Evolutionary conservation across 2,888 invertebrate genomes (phyloP).

Genomic region (Mythimna vitellina): DNA sequence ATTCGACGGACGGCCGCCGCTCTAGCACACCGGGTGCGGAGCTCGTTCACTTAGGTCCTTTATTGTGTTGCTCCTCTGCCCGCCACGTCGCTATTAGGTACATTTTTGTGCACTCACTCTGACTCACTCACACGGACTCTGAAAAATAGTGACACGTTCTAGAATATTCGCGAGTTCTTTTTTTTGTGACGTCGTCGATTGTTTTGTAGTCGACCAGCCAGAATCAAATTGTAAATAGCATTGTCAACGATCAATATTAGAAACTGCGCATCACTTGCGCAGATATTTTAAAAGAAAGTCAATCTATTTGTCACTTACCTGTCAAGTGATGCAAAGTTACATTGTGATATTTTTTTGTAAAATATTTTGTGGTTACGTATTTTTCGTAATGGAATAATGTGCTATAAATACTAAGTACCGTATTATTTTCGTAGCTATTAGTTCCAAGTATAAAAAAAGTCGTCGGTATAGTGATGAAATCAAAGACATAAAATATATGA

Average conservation of each 20-base stretch:
- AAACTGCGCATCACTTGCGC: slow-evolving; percentile 56
- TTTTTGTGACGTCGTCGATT: slow-evolving; percentile 64
- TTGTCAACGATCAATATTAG: slow-evolving; percentile 21
- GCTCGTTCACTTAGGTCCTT: slow-evolving; percentile 35
- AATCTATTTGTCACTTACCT: slow-evolving; percentile 4
- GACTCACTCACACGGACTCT: slow-evolving; percentile 20
- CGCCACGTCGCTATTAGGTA: slow-evolving; percentile 49
- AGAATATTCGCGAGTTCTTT: slow-evolving; percentile 58
- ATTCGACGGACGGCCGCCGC: slow-evolving; percentile 71
- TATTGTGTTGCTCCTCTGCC: slow-evolving; percentile 34
- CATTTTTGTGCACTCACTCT: slow-evolving; percentile 39
- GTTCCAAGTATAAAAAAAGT: not conserved
- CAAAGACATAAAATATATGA: no score
- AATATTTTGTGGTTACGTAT: slow-evolving; percentile 19
- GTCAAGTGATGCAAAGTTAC: slow-evolving; percentile 39
- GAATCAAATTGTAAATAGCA: slow-evolving; percentile 25
- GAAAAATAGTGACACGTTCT: slow-evolving; percentile 49
- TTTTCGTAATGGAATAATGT: not conserved
- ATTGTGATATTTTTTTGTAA: slow-evolving; percentile 6
- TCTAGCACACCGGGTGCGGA: slow-evolving; percentile 44
- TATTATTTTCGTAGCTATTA: slow-evolving; percentile 14
- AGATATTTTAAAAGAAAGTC: slow-evolving; percentile 17
- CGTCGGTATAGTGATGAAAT: not conserved
- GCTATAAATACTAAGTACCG: slow-evolving; percentile 20
- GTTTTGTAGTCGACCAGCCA: slow-evolving; percentile 65